These are phyloP conservation scores for Hystrix brachyura DNA, from an alignment of 2,113 vertebrate species.

Conservation along the genomic window DNA sequence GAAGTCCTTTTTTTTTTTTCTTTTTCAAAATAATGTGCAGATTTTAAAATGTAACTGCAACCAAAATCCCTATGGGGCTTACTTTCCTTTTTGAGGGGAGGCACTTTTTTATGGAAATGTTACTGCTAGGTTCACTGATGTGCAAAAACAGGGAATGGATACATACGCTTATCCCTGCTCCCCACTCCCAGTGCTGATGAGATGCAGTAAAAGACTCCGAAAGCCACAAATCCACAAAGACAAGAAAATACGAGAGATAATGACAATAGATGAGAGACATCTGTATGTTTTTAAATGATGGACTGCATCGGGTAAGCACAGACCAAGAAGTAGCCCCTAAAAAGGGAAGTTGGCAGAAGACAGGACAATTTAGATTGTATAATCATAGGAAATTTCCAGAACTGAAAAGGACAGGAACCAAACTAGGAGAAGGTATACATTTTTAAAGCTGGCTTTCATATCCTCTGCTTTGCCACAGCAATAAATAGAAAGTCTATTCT, in stretches of 20 bases:
- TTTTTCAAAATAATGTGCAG: background rate
- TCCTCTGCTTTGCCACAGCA: background rate
- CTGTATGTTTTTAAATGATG: background rate
- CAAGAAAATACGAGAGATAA: background rate
- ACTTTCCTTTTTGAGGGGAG: background rate
- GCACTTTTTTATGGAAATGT: background rate
- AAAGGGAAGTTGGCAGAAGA: background rate
- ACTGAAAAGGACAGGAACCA: background rate
- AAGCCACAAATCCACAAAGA: background rate
- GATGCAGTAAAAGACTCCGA: background rate
- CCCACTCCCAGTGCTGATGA: background rate
- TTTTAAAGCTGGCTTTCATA: background rate
- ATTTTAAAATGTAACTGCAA: slow-evolving; percentile 10
- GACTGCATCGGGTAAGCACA: background rate
- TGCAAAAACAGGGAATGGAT: background rate
- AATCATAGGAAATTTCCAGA: slow-evolving; percentile 35
- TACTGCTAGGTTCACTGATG: background rate
- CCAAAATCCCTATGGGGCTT: background rate
- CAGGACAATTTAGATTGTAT: slow-evolving; percentile 13
- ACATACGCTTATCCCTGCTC: background rate
- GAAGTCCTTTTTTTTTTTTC: background rate
- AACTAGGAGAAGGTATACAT: background rate
- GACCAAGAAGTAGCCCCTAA: background rate
- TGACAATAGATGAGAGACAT: background rate
- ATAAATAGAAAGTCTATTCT: slow-evolving; percentile 50